Base-by-base conservation (phyloP, 2,797 vertebrate genomes). In the Scarus forsteni region DNA sequence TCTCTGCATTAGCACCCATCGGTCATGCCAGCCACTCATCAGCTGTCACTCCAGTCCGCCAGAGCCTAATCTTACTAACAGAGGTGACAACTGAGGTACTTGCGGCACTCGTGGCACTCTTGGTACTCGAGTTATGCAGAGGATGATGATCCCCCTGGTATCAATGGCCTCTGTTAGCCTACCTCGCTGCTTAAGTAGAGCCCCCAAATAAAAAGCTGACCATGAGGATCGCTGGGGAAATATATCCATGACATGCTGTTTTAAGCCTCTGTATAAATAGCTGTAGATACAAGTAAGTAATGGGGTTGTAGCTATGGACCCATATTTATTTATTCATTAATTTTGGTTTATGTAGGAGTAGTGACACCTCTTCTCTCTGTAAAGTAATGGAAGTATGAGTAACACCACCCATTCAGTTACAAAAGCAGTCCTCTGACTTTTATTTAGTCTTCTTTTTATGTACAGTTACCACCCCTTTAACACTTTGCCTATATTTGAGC, bases 71-170 rank as follows among this genome's bases (percentile, higher is more conserved):
- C 88, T 85, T 42, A 73, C 87, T 65, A 85, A 75, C 86, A 63
- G 84, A 88, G 85, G 88, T 91, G 89, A 88, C 86, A 84, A 75
- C 82, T 75, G 87, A 90, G 86, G 88, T 78, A 67, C 76, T 85
- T 18, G 62, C 79, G 86, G 87, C 83, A 81, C 76, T 85, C 19
- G 62, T 80, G 86, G 87, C 83, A 81, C 50, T 51, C 50, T 7
- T 76, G 74, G 79, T 80, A 57, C 70, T 53, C 75, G 84, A 88
- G 84, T 73, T 84, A 73, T 83, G 81, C 50, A 14, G 54, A 51
- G 60, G 83, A 87, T 62, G 79, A 86, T 72, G 83, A 85, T 80
- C 78, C 80, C 71, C 66, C 60, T 80, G 27, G 81, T 84, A 75
- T 89, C 79, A 75, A 52, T 16, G 55, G 75, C 73, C 66, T 40